These are phyloP conservation scores for Atherinosoma microstoma DNA, from an alignment of 2,797 vertebrate genomes.

Conservation along the genomic window DNA sequence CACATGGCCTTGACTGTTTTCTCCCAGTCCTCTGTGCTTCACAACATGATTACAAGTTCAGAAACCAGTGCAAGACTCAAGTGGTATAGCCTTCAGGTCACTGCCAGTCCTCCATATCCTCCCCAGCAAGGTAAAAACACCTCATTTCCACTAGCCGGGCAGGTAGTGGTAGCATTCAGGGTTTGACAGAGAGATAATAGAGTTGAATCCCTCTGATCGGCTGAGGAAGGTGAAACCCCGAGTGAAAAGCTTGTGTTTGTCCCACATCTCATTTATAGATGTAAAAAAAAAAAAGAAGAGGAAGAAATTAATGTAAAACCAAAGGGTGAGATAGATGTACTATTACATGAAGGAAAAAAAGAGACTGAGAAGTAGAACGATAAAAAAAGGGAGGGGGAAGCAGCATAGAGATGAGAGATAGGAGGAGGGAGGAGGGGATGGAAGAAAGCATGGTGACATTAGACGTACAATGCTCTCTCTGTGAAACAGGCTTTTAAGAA, in stretches of 20 bases:
- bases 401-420: constrained; percentile 31
- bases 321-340: constrained; percentile 14
- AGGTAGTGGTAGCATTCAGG: constrained; percentile 23
- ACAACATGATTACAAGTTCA: constrained; percentile 31
- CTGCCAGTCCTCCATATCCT: constrained; percentile 24
- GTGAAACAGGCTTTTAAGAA: constrained; percentile 37
- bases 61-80: constrained; percentile 27
- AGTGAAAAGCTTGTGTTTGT: constrained; percentile 45
- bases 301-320: constrained; percentile 7
- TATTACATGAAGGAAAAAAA: constrained; percentile 7
- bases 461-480: constrained; percentile 23
- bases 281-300: constrained; percentile 6
- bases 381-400: constrained; percentile 20
- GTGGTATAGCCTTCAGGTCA: constrained; percentile 24
- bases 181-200: constrained; percentile 64
- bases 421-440: constrained; percentile 17
- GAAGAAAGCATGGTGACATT: constrained; percentile 27
- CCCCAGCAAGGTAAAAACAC: constrained; percentile 40
- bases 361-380: too few relatives aligned
- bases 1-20: constrained; percentile 18
- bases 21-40: constrained; percentile 3
- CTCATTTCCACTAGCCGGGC: constrained; percentile 29
- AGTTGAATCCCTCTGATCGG: constrained; percentile 52
- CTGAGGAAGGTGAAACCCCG: constrained; percentile 54
- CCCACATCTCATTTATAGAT: constrained; percentile 47